Base-by-base conservation (phyloP, 2,888 invertebrate genomes). In the Plebejus anna region DNA sequence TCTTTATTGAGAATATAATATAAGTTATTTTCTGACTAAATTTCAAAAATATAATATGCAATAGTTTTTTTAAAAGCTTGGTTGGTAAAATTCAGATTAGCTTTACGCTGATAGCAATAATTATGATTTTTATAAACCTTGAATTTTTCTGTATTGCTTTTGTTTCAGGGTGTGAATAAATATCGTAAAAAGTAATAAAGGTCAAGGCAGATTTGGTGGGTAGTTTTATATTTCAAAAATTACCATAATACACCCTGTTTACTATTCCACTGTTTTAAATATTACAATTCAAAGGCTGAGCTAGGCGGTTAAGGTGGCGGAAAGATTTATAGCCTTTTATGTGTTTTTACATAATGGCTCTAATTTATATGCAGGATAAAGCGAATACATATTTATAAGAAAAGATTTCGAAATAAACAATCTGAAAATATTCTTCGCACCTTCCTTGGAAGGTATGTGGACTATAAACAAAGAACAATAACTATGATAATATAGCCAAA, bases 321-420 rank as follows among this genome's bases (percentile, higher is more conserved):
- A 73, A 73, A 73, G 73, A 73, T 73, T 55, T 73, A 73, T 73
- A 32, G 73, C 51, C 73, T 73, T 73, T 73, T 73, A 73, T 73
- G 73, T 73, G 55, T 73, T 55, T 73, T 73, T 55, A 51, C 73
- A 51, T 73, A 73, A 73, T 51, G 36, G 73, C 32, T 73, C 73
- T 73, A 73, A 73, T 73, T 73, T 73, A 73, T 73, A 73, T 73
- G 73, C 73, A 51, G 73, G 73, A 73, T 73, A 28, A 73, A 73
- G 51, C 16, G 32, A 13, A 51, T 73, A 51, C 73, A 73, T 73
- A 73, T 73, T 73, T 73, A 73, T 55, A 73, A 36, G 32, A 51
- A 51, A 32, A 73, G 55, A 73, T 73, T 55, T 55, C 51, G 55
- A 73, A 73, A 47, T 73, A 73, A 73, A 73, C 32, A 32, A 32